A percentile compares a stretch with the other conserved stretches of the same genome.
Conservation (phyloP, 2,797 vertebrate genomes). For the Enteromius afrohamiltoni region DNA sequence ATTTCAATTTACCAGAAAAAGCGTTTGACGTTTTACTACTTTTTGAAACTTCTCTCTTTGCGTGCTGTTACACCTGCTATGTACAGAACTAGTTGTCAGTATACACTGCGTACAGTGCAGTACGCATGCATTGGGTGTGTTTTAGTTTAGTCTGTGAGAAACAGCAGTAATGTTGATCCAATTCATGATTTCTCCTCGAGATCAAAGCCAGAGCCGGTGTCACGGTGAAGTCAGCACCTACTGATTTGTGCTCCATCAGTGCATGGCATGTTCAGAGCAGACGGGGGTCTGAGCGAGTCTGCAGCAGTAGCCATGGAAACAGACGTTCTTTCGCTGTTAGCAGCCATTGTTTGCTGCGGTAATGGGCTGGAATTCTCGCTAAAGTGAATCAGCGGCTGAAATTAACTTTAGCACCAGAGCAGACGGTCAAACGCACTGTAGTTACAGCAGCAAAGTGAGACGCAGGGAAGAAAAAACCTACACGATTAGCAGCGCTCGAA, state of each 20-base stretch:
- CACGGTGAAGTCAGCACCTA: conserved; percentile 52
- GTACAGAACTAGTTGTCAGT: not conserved
- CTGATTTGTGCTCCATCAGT: conserved; percentile 57
- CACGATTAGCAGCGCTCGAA: not conserved
- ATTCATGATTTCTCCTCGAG: not conserved
- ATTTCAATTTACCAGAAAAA: not conserved
- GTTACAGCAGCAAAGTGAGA: conserved; percentile 17
- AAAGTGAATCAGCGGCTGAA: conserved; percentile 69
- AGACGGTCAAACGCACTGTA: conserved; percentile 31
- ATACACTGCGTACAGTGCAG: not conserved
- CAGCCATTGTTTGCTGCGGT: conserved; percentile 71
- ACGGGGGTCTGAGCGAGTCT: conserved; percentile 59
- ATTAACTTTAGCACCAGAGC: conserved; percentile 62
- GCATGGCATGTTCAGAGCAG: conserved; percentile 44
- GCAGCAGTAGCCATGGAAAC: conserved; percentile 78
- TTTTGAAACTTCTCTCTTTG: not conserved
- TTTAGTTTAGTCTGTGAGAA: not conserved
- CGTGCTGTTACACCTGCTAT: not conserved
- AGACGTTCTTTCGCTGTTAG: conserved; percentile 71
- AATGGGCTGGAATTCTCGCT: conserved; percentile 69
- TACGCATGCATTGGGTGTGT: not conserved
- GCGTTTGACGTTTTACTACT: not conserved
- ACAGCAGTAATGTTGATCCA: not conserved
- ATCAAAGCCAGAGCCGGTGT: conserved; percentile 43
- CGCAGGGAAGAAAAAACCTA: not conserved